Percentiles rank a stretch among this genome's conserved stretches.
These are phyloP conservation scores for Pachycephala philippinensis DNA, from an alignment of 2,113 vertebrate genomes.

Conservation along the genomic window DNA sequence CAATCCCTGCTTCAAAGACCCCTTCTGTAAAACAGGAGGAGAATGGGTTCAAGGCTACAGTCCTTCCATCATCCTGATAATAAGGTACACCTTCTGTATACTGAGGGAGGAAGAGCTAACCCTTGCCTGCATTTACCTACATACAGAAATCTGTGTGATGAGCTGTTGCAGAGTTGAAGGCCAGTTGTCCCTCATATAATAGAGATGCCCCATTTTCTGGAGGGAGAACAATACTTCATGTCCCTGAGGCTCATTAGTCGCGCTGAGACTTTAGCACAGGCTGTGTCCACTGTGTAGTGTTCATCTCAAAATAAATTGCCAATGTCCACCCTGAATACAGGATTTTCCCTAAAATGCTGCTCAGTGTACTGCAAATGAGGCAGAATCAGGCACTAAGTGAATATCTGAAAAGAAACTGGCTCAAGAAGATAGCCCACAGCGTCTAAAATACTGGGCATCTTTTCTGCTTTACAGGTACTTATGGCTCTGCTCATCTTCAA, in stretches of 20 bases:
- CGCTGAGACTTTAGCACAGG: accelerated
- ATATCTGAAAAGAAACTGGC: neutral
- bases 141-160: neutral
- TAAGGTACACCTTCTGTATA: neutral
- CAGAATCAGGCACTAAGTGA: neutral
- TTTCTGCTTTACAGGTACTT: neutral
- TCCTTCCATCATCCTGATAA: neutral
- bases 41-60: no score
- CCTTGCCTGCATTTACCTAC: neutral
- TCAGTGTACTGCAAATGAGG: neutral
- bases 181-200: neutral
- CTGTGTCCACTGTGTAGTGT: neutral
- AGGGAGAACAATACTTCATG: neutral
- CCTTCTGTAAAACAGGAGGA: neutral
- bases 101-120: neutral
- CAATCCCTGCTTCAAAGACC: neutral
- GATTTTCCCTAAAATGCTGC: neutral
- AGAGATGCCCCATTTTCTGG: neutral
- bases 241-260: neutral
- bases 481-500: neutral
- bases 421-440: neutral
- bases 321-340: neutral
- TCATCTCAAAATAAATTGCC: neutral
- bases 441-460: neutral
- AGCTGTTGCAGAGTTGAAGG: neutral